A percentile compares a stretch with the other conserved stretches of the same genome.
These are phyloP conservation scores for Tachina fera DNA, from an alignment of 2,888 invertebrate genomes.

Conservation along the genomic window DNA sequence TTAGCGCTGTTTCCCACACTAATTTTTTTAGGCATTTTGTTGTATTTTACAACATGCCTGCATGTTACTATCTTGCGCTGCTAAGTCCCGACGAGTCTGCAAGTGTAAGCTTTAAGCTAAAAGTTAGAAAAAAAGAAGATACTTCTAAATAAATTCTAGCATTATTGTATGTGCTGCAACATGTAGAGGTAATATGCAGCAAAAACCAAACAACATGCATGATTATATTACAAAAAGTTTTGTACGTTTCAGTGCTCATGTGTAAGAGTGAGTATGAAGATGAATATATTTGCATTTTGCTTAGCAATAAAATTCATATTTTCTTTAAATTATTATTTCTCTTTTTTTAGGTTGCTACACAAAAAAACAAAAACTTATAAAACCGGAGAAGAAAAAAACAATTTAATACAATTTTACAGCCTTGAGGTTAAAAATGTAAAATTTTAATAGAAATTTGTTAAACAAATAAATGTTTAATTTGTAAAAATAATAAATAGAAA, in stretches of 20 bases:
- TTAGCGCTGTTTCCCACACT: slow-evolving; percentile 63
- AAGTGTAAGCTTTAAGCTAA: slow-evolving; percentile 60
- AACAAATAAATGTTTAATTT: slow-evolving; percentile 37
- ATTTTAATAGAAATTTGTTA: slow-evolving; percentile 63
- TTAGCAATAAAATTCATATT: slow-evolving; percentile 68
- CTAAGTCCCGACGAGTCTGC: slow-evolving; percentile 12
- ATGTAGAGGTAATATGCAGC: slow-evolving; percentile 43
- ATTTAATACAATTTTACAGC: slow-evolving; percentile 51
- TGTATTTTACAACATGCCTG: slow-evolving; percentile 1
- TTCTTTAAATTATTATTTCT: slow-evolving; percentile 14
- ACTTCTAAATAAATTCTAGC: slow-evolving; percentile 53
- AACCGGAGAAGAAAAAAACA: background rate
- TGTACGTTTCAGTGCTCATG: background rate
- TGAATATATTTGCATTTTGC: slow-evolving; percentile 55
- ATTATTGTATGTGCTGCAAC: slow-evolving; percentile 63
- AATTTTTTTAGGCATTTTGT: slow-evolving; percentile 62
- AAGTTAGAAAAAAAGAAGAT: slow-evolving; percentile 32
- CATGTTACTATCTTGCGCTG: slow-evolving; percentile 2
- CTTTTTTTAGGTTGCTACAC: background rate
- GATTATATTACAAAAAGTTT: slow-evolving; percentile 50
- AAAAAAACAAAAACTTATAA: slow-evolving; percentile 5
- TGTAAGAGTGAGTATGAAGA: background rate
- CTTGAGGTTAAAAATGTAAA: slow-evolving; percentile 49
- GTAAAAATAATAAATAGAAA: background rate
- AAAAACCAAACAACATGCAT: slow-evolving; percentile 44